phyloP scores from a whole-genome alignment of 1,140 invertebrate species.

The Macrobrachium rosenbergii region DNA sequence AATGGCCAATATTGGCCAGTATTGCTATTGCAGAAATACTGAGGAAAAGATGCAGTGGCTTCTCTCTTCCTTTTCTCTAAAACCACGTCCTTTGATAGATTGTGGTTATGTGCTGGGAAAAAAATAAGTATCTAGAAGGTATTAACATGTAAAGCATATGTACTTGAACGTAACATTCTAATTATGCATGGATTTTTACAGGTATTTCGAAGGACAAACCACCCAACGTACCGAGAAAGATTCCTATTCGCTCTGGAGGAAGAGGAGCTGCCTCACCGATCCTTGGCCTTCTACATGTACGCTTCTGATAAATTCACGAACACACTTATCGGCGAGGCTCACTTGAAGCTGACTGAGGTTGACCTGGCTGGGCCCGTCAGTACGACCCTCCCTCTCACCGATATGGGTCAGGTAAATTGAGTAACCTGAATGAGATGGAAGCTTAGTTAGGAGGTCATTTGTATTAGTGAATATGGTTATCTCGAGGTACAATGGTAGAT shows the following conservation, averaged over 20 bases:
- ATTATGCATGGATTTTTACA: slow-evolving; percentile 66
- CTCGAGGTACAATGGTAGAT: too few species aligned
- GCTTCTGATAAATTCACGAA: slow-evolving; percentile 76
- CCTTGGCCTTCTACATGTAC: slow-evolving; percentile 77
- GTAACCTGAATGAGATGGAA: too few species aligned
- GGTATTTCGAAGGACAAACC: slow-evolving; percentile 77
- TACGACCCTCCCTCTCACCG: slow-evolving; percentile 77
- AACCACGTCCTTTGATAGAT: too few species aligned
- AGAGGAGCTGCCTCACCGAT: slow-evolving; percentile 72
- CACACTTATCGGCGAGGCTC: slow-evolving; percentile 78
- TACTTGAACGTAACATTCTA: neutral
- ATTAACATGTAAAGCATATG: neutral
- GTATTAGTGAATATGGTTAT: neutral
- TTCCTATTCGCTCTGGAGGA: slow-evolving; percentile 80
- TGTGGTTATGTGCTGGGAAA: too few species aligned
- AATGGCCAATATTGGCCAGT: too few species aligned
- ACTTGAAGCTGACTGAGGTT: slow-evolving; percentile 76
- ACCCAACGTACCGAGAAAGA: slow-evolving; percentile 81
- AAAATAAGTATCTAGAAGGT: too few species aligned
- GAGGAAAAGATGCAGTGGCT: too few species aligned
- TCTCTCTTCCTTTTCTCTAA: too few species aligned
- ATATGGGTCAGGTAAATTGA: slow-evolving; percentile 74
- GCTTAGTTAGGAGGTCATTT: too few species aligned
- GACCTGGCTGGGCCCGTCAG: slow-evolving; percentile 74
- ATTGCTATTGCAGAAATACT: too few species aligned